Base-by-base conservation (phyloP, 2,797 vertebrate species). In the Sebastes itinus region DNA sequence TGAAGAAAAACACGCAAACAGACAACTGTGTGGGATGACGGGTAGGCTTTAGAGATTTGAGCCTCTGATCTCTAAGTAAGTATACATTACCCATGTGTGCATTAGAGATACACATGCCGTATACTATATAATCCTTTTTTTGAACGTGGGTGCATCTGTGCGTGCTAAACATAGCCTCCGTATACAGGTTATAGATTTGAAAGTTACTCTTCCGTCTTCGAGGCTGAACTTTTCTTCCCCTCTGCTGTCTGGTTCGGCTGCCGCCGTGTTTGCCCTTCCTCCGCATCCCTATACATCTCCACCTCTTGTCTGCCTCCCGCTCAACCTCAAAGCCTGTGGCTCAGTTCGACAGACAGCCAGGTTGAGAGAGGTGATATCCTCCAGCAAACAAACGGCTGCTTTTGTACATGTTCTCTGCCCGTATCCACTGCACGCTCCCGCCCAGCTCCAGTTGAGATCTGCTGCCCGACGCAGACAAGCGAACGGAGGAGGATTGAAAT, bases 361-460 rank as follows among this genome's bases (percentile, higher is more conserved):
- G 87, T 80, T 83, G 81, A 85, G 75, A 81, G 88, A 89, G 80
- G 88, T 80, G 87, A 91, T 81, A 89, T 90, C 89, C 82, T 86
- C 69, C 84, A 79, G 89, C 85, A 92, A 93, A 92, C 88, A 93
- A 91, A 82, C 23, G n/a, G 60, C 75, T 75, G 81, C 86, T 90
- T 52, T 92, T 86, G 87, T 82, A 87, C 89, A 72, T 84, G 87
- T 84, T 88, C 86, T 79, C 64, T 27, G 49, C 71, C 80, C 73
- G 30, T 72, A 75, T 91, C 83, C 77, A 35, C 67, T 38, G 60
- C 30, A 25, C 38, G 25, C 77, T 80, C 22, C 58, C 5, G 54
- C 72, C 73, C 68, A 49, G 72, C 81, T 73, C 64, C 61, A 55
- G 61, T 73, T 14, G 13, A 80, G 70, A 84, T 85, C 75, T 12